A percentile compares a stretch with the other conserved stretches of the same genome.
phyloP scores from a whole-genome alignment of 1,140 invertebrate genomes.

The Pseudomyrmex cubaensis region DNA sequence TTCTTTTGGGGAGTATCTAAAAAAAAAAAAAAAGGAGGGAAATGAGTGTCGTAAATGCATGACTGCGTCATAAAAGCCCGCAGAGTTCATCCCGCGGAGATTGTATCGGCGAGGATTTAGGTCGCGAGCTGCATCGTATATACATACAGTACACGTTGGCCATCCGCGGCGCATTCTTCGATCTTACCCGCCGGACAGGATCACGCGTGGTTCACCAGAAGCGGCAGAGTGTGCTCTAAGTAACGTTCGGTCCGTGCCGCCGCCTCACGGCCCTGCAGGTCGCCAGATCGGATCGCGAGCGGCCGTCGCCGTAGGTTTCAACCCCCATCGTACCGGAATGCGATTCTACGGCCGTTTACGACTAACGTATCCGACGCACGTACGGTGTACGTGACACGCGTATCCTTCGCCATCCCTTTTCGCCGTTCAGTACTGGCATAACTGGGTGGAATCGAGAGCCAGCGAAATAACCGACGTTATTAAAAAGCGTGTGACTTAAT shows the following conservation, averaged over 20 bases:
- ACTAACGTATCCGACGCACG: constrained; percentile 76
- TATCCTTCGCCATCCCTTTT: constrained; percentile 25
- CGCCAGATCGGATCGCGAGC: constrained; percentile 67
- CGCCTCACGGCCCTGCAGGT: constrained; percentile 41
- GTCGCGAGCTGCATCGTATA: neutral
- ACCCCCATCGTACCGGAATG: constrained; percentile 42
- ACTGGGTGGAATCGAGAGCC: neutral
- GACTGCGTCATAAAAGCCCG: constrained; percentile 44
- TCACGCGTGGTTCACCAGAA: constrained; percentile 3
- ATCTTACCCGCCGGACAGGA: neutral
- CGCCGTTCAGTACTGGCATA: constrained; percentile 48
- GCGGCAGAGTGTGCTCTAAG: constrained; percentile 47
- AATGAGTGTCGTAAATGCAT: constrained; percentile 24
- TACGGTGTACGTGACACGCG: constrained; percentile 73
- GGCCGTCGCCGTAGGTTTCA: constrained; percentile 6
- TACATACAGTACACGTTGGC: constrained; percentile 13
- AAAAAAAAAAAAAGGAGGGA: constrained; percentile 25
- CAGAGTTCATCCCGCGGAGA: constrained; percentile 36
- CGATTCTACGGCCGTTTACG: constrained; percentile 71
- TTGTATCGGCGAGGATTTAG: constrained; percentile 49
- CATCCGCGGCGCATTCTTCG: constrained; percentile 20
- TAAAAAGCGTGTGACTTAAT: neutral
- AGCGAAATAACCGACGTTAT: neutral
- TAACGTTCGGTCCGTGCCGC: constrained; percentile 64
- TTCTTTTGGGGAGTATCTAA: neutral